Percentiles rank a stretch among this genome's conserved stretches.
phyloP scores from a whole-genome alignment of 2,888 invertebrate genomes.

The Alloscopus bannaensis region DNA sequence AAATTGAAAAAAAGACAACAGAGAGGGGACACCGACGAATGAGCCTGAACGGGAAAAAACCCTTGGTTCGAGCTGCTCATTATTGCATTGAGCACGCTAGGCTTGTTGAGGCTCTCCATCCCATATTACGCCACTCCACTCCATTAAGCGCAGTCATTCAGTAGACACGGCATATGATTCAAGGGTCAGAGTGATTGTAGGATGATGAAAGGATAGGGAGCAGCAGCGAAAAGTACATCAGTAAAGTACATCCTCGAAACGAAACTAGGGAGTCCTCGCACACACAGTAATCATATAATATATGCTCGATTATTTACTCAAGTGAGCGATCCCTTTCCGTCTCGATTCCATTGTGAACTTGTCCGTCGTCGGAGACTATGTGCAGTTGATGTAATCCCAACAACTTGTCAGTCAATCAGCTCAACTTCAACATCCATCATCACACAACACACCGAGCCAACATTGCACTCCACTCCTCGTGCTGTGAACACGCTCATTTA shows the following conservation, averaged over 20 bases:
- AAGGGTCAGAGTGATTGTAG: slow-evolving; percentile 47
- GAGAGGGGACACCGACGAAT: slow-evolving; percentile 33
- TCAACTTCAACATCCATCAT: neutral
- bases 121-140: slow-evolving; percentile 58
- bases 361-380: too few relatives aligned
- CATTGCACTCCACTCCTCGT: too few relatives aligned
- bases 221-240: slow-evolving; percentile 40
- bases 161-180: slow-evolving; percentile 47
- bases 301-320: slow-evolving; percentile 60
- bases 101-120: slow-evolving; percentile 26
- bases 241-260: too few relatives aligned
- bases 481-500: too few relatives aligned
- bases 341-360: slow-evolving; percentile 16
- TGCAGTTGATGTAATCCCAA: too few relatives aligned
- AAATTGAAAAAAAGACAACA: too few relatives aligned
- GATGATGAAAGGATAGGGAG: neutral
- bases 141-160: slow-evolving; percentile 62
- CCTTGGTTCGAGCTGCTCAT: slow-evolving; percentile 48
- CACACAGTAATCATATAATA: slow-evolving; percentile 35
- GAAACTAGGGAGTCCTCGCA: too few relatives aligned
- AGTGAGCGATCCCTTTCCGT: slow-evolving; percentile 35
- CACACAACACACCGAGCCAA: too few relatives aligned
- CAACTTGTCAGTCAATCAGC: neutral
- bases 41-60: slow-evolving; percentile 43
- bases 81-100: slow-evolving; percentile 46